Base-by-base conservation (phyloP, 2,888 invertebrate genomes). In the Eristalinus sepulchralis region DNA sequence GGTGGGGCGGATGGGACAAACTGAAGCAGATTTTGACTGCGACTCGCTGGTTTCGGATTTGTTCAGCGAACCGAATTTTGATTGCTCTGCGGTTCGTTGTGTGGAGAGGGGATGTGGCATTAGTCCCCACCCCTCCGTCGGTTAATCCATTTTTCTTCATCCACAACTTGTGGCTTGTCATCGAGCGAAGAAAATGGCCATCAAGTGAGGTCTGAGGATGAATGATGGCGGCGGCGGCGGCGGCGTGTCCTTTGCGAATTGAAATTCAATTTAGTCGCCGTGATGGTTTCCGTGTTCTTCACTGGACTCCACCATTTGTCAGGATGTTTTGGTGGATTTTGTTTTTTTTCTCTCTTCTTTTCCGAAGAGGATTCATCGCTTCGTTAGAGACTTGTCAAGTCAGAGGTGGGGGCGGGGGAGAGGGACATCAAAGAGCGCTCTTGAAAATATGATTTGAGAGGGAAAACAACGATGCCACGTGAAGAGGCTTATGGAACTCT, bases 131-230 rank as follows among this genome's bases (percentile, higher is more conserved):
- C 22, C 22, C 57, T 57, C 10, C 57, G 27, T 11, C 55, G 57
- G 77, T 63, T 78, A 78, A 78, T 70, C 77, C 63, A 77, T 70
- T 77, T 77, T 70, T 70, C 68, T 77, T 77, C 53, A 53, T 47
- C n/a, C 6, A 2, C n/a, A 6, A n/a, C 6, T 47, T 47, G n/a
- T 47, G 17, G 4, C 8, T 5, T 13, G 6, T 39, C 39, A 17
- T 17, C 39, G 13, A n/a, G 2, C 13, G n/a, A n/a, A 5, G n/a
- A n/a, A 39, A 39, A 39, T n/a, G 39, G 39, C 39, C 39, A 34
- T 34, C 34, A 34, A 34, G 34, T 34, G 27, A 5, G 5, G 9
- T 34, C 34, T 3, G 10, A 34, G 34, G 34, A n/a, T n/a, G 39
- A 39, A 39, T 39, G 39, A 39, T n/a, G n/a, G n/a, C n/a, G n/a